Evolutionary conservation across 2,888 invertebrate species (phyloP), one percentile per base, ranked within the genome.

Genomic region (Hydraecia micacea): DNA sequence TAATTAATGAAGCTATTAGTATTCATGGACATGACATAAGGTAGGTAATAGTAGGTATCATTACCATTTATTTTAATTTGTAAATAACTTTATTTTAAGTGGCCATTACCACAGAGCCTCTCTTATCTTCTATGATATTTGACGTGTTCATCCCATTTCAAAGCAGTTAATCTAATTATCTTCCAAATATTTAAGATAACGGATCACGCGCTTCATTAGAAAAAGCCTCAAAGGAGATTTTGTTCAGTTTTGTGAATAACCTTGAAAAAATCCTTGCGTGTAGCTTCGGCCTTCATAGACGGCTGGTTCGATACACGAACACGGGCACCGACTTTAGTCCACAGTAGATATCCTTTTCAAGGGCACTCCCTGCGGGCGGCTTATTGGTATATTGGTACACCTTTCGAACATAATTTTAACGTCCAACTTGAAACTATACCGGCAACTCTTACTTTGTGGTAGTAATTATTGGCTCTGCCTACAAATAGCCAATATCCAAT

Each of bases 241-340:
- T 71, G 60, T 65, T 88, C 76, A 77, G 68, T 81, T 90, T 88
- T 86, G 84, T 66, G 63, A 77, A 85, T 85, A 85, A 79, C 86
- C 82, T 88, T 88, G 88, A 87, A 86, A 90, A 81, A 86, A 82
- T 87, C 88, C 84, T 79, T 79, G 78, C 72, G 88, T 81, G 81
- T 88, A 87, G 71, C 87, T 89, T 77, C 89, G 94, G 93, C 95
- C 94, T 95, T 94, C 92, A 90, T 81, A 87, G 88, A 80, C 90
- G 88, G 88, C 85, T 92, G 93, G 95, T 95, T 95, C 95, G 93
- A 95, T 95, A 95, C 88, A 88, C 90, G 90, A 91, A 94, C 89
- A 89, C 90, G 88, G 91, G 77, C 77, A 91, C 90, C 87, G 88
- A 87, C 90, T 91, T 92, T 89, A 82, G 91, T 91, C 90, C 87